Evolutionary conservation across 2,113 vertebrate species (phyloP).

Genomic region (Rhabdornis inornatus): DNA sequence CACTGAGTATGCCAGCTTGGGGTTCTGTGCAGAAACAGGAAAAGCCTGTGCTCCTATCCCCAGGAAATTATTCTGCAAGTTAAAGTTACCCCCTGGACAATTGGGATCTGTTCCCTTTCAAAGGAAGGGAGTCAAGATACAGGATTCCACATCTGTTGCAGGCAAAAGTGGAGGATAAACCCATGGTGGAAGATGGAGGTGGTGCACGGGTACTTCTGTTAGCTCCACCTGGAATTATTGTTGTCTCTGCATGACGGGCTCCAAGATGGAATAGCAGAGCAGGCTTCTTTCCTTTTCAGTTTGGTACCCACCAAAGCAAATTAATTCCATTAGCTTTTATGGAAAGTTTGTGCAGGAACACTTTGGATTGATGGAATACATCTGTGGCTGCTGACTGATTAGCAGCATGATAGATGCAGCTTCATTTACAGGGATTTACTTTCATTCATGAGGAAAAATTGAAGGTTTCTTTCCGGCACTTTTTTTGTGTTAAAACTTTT

Average conservation of each 20-base stretch:
- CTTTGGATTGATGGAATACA: slow-evolving; percentile 34
- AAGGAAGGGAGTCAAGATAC: neutral
- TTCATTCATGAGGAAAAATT: slow-evolving; percentile 30
- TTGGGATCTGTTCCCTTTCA: neutral
- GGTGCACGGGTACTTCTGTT: neutral
- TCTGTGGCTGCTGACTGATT: slow-evolving; percentile 28
- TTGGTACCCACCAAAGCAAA: slow-evolving; percentile 24
- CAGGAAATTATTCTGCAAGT: neutral
- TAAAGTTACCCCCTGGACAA: neutral
- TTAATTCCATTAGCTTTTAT: slow-evolving; percentile 37
- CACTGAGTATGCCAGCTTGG: neutral
- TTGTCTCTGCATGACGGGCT: neutral
- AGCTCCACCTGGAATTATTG: neutral
- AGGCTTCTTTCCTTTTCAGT: neutral
- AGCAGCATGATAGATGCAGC: neutral
- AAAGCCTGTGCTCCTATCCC: neutral
- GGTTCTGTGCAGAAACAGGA: neutral
- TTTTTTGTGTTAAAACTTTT: slow-evolving; percentile 34
- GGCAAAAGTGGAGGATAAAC: neutral
- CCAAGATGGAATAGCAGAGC: neutral
- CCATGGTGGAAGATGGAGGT: neutral
- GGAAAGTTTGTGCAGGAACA: neutral
- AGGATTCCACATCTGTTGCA: neutral
- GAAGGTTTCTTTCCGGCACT: slow-evolving; percentile 25
- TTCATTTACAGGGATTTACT: neutral